phyloP scores from a whole-genome alignment of 2,888 invertebrate species.

The Trichogramma dendrolimi region DNA sequence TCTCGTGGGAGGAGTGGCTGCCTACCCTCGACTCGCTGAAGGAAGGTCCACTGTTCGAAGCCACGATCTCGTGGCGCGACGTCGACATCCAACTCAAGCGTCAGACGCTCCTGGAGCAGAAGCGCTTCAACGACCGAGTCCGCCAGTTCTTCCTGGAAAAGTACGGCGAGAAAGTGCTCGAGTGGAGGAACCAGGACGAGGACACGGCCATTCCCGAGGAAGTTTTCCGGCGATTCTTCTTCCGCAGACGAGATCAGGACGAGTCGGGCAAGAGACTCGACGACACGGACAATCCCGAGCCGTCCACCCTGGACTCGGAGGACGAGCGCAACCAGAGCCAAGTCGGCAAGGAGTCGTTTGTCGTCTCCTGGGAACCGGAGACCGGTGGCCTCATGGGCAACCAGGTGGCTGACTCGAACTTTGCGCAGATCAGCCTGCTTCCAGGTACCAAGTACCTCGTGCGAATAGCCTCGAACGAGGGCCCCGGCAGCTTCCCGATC shows the following conservation, averaged over 20 bases:
- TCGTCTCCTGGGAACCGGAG: slow-evolving; percentile 49
- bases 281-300: slow-evolving; percentile 33
- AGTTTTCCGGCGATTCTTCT: slow-evolving; percentile 45
- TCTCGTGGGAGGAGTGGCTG: slow-evolving; percentile 46
- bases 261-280: slow-evolving; percentile 28
- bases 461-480: slow-evolving; percentile 47
- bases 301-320: slow-evolving; percentile 32
- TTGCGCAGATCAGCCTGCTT: slow-evolving; percentile 47
- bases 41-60: slow-evolving; percentile 45
- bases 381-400: slow-evolving; percentile 49
- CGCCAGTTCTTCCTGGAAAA: slow-evolving; percentile 45
- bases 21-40: slow-evolving; percentile 45
- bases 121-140: slow-evolving; percentile 43
- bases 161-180: slow-evolving; percentile 44
- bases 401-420: slow-evolving; percentile 46
- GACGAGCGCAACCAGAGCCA: slow-evolving; percentile 25
- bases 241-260: slow-evolving; percentile 39
- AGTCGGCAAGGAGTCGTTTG: slow-evolving; percentile 39
- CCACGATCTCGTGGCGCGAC: slow-evolving; percentile 46
- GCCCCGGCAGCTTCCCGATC: slow-evolving; percentile 49
- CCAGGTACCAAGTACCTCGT: slow-evolving; percentile 48
- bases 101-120: slow-evolving; percentile 41
- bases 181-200: slow-evolving; percentile 41
- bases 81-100: slow-evolving; percentile 39
- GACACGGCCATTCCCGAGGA: slow-evolving; percentile 43